Conservation (phyloP, 2,888 invertebrate species). For the Caradrina kadenii region DNA sequence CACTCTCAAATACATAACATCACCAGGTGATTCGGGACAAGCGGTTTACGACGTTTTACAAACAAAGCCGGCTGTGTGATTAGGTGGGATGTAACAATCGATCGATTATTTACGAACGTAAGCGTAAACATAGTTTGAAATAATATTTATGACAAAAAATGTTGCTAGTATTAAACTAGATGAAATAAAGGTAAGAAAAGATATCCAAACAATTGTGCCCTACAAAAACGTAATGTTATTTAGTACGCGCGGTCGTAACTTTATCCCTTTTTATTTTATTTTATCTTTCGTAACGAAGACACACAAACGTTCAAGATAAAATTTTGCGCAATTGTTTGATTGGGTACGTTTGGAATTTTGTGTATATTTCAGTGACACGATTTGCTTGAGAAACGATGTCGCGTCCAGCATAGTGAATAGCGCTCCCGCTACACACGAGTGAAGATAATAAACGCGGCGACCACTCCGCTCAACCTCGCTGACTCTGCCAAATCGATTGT, state of each 20-base stretch:
- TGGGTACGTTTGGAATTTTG: slow-evolving; percentile 23
- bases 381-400: slow-evolving; percentile 50
- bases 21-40: slow-evolving; percentile 70
- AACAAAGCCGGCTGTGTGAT: slow-evolving; percentile 50
- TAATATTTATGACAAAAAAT: slow-evolving; percentile 22
- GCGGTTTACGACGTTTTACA: slow-evolving; percentile 58
- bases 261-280: slow-evolving; percentile 18
- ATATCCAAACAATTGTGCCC: slow-evolving; percentile 14
- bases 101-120: slow-evolving; percentile 26
- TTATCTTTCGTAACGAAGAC: slow-evolving; percentile 11
- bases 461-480: slow-evolving; percentile 45
- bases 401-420: slow-evolving; percentile 48
- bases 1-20: slow-evolving; percentile 73
- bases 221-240: slow-evolving; percentile 26
- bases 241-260: slow-evolving; percentile 4
- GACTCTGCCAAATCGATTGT: slow-evolving; percentile 62
- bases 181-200: slow-evolving; percentile 20
- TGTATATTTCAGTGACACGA: slow-evolving; percentile 48
- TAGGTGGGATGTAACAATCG: slow-evolving; percentile 39
- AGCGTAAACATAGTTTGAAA: slow-evolving; percentile 11
- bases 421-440: slow-evolving; percentile 40
- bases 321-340: slow-evolving; percentile 28
- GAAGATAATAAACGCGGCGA: slow-evolving; percentile 54
- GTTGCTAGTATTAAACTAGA: slow-evolving; percentile 7
- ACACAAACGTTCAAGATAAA: background rate